Evolutionary conservation across 2,797 vertebrate species (phyloP).

Genomic region (Chelonia mydas): DNA sequence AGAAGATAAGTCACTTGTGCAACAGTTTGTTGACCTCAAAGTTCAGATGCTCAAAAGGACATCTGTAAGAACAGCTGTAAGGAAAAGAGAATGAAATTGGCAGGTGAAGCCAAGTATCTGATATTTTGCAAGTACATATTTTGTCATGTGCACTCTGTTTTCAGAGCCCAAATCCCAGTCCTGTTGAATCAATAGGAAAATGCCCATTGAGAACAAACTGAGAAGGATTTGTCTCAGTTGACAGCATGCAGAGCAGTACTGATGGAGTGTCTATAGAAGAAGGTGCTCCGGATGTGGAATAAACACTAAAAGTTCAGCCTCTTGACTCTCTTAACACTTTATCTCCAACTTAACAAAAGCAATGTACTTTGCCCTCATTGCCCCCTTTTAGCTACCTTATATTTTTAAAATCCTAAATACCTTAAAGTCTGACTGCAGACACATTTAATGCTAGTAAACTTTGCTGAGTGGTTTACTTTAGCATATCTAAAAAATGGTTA

Average conservation of each 20-base stretch:
- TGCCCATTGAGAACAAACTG: slow-evolving; percentile 23
- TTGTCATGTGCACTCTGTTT: not conserved
- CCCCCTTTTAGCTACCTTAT: not conserved
- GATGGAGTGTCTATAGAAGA: not conserved
- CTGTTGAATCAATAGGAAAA: slow-evolving; percentile 52
- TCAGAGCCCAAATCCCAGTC: slow-evolving; percentile 18
- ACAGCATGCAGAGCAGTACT: not conserved
- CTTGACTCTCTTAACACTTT: not conserved
- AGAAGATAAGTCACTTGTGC: slow-evolving; percentile 20
- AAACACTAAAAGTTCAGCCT: not conserved
- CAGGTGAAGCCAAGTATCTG: slow-evolving; percentile 48
- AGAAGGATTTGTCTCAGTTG: slow-evolving; percentile 45
- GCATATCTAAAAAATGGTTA: not conserved
- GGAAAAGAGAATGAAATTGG: not conserved
- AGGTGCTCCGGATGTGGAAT: not conserved
- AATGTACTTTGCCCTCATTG: not conserved
- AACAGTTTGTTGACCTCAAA: slow-evolving; percentile 40
- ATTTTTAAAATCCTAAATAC: not conserved
- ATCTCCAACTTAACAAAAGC: slow-evolving; percentile 1
- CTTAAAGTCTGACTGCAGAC: not conserved
- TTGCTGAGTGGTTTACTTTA: not conserved
- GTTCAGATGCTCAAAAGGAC: slow-evolving; percentile 41
- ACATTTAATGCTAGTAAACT: not conserved
- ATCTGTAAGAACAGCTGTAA: slow-evolving; percentile 28
- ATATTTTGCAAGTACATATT: slow-evolving; percentile 28